Conservation (phyloP, 2,113 vertebrate species). For the Sclerurus mexicanus region DNA sequence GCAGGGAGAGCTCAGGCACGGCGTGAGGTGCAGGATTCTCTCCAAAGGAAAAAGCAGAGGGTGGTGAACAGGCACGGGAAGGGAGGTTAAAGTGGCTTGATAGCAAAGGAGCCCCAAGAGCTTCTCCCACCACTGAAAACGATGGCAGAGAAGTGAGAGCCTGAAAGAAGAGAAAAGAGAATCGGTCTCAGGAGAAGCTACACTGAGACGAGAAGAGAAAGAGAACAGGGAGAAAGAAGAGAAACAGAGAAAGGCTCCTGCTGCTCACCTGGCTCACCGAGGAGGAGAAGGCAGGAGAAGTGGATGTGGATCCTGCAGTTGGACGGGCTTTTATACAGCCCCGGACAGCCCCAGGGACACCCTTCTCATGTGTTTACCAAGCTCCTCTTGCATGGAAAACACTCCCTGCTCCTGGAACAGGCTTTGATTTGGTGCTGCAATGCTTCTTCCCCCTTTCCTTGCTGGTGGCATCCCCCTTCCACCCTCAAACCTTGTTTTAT, state of each 20-base stretch:
- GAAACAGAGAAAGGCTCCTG: rapidly evolving
- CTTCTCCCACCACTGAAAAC: not conserved
- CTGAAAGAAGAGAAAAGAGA: rapidly evolving
- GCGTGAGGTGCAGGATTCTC: not conserved
- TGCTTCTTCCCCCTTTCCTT: not conserved
- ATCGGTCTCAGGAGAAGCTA: not conserved
- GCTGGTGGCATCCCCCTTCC: not conserved
- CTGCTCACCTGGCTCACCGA: not conserved
- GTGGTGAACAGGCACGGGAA: no score
- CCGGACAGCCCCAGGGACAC: not conserved
- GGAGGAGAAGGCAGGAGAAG: not conserved
- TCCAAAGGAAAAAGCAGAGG: not conserved
- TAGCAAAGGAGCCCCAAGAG: not conserved
- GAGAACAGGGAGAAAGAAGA: rapidly evolving
- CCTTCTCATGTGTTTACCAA: not conserved
- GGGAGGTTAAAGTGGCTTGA: not conserved
- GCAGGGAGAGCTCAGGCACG: no score
- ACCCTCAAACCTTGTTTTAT: not conserved
- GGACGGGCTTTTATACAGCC: not conserved
- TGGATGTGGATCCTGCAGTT: not conserved
- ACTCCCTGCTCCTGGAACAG: rapidly evolving
- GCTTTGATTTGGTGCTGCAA: not conserved
- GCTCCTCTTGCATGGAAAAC: not conserved
- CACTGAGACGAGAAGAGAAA: no score
- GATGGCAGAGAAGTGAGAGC: rapidly evolving